These are phyloP conservation scores for Tortricodes alternella DNA, from an alignment of 2,888 invertebrate species.

Conservation along the genomic window DNA sequence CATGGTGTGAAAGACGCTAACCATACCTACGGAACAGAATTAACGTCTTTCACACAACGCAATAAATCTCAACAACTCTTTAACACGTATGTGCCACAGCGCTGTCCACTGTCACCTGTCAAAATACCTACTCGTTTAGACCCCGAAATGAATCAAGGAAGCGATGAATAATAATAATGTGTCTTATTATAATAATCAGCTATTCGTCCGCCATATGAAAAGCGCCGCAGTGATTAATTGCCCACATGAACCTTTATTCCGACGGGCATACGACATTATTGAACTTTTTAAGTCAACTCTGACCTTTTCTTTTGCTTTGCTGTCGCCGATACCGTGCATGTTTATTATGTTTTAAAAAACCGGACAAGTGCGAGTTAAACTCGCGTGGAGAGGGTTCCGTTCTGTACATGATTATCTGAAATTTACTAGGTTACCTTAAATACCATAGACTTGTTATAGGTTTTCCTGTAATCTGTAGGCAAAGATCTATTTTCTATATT, in stretches of 20 bases:
- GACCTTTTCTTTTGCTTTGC: slow-evolving; percentile 50
- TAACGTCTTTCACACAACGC: slow-evolving; percentile 9
- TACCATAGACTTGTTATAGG: too few species aligned
- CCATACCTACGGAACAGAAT: slow-evolving; percentile 6
- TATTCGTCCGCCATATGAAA: slow-evolving; percentile 36
- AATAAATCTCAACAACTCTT: slow-evolving; percentile 23
- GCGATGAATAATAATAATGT: slow-evolving; percentile 22
- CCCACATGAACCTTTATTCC: slow-evolving; percentile 37
- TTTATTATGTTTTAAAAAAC: slow-evolving; percentile 48
- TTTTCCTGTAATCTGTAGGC: too few species aligned
- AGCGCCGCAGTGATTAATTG: slow-evolving; percentile 46
- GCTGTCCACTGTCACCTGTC: not conserved
- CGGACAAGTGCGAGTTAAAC: too few species aligned
- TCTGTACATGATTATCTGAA: too few species aligned
- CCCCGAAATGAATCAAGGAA: slow-evolving; percentile 9
- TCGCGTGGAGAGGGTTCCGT: too few species aligned
- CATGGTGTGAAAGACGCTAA: slow-evolving; percentile 32
- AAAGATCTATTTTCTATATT: too few species aligned
- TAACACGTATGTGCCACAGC: slow-evolving; percentile 1
- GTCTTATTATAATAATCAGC: slow-evolving; percentile 29
- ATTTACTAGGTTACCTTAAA: too few species aligned
- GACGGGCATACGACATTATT: slow-evolving; percentile 46
- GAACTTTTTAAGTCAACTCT: slow-evolving; percentile 46
- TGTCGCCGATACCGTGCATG: slow-evolving; percentile 49
- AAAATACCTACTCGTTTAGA: not conserved